These are phyloP conservation scores for Boloria euphrosyne DNA, from an alignment of 2,888 invertebrate genomes.

Conservation along the genomic window DNA sequence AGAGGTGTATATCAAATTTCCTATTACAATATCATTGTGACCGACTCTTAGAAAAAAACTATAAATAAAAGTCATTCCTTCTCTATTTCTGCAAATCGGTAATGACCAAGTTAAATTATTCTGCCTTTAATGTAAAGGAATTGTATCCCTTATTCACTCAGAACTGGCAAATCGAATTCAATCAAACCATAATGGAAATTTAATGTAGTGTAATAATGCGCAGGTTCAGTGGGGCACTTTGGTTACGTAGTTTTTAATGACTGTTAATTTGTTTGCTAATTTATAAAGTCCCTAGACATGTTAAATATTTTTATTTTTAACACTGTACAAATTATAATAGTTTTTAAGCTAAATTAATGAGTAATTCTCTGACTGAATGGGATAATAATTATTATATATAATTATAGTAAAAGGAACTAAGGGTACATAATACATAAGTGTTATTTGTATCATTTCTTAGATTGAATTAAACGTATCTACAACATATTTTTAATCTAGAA, in stretches of 20 bases:
- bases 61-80: constrained; percentile 10
- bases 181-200: constrained; percentile 50
- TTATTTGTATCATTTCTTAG: too few relatives aligned
- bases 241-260: constrained; percentile 35
- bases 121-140: constrained; percentile 11
- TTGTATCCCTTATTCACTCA: neutral
- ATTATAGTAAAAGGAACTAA: too few relatives aligned
- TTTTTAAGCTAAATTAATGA: too few relatives aligned
- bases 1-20: too few relatives aligned
- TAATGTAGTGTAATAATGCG: constrained; percentile 47
- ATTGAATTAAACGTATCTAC: too few relatives aligned
- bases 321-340: too few relatives aligned
- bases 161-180: constrained; percentile 47
- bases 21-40: too few relatives aligned
- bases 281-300: neutral
- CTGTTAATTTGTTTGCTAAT: constrained; percentile 37
- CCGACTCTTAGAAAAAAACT: constrained; percentile 1
- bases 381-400: too few relatives aligned
- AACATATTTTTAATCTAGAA: too few relatives aligned
- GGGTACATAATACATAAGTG: too few relatives aligned
- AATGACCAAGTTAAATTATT: constrained; percentile 11
- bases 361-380: too few relatives aligned
- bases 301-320: neutral
- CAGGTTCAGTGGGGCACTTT: constrained; percentile 23
- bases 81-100: constrained; percentile 14